Conservation (phyloP, 2,888 invertebrate genomes). For the Eupithecia subumbrata region DNA sequence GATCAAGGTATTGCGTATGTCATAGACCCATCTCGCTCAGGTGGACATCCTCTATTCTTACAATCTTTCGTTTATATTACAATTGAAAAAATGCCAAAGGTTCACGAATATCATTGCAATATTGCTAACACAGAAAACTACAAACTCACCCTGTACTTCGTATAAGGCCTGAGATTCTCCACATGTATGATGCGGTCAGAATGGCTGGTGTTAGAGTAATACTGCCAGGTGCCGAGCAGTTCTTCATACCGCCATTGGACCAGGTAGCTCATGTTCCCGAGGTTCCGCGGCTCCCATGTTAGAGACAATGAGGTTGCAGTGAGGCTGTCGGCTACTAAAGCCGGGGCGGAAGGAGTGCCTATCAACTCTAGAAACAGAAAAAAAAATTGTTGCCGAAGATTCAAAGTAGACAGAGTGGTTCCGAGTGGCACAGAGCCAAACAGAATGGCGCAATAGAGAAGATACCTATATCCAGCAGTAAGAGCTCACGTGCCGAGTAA, state of each 20-base stretch:
- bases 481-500: too few species aligned
- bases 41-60: background rate
- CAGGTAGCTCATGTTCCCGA: conserved; percentile 84
- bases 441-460: too few species aligned
- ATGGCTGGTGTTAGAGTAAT: conserved; percentile 90
- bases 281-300: conserved; percentile 88
- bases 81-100: background rate
- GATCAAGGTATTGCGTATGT: background rate
- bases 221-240: conserved; percentile 90
- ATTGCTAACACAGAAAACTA: background rate
- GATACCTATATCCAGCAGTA: too few species aligned
- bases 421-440: too few species aligned
- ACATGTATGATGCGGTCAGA: conserved; percentile 88
- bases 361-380: conserved; percentile 79
- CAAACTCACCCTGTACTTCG: conserved; percentile 91
- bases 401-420: background rate
- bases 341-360: conserved; percentile 89
- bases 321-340: conserved; percentile 90
- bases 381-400: background rate
- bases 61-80: background rate
- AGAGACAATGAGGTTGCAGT: conserved; percentile 91
- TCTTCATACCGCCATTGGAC: conserved; percentile 91
- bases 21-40: background rate
- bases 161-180: conserved; percentile 92
- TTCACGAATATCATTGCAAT: background rate